A percentile compares a stretch with the other conserved stretches of the same genome.
Conservation (phyloP, 1,140 invertebrate species). For the Zaprionus lachaisei region DNA sequence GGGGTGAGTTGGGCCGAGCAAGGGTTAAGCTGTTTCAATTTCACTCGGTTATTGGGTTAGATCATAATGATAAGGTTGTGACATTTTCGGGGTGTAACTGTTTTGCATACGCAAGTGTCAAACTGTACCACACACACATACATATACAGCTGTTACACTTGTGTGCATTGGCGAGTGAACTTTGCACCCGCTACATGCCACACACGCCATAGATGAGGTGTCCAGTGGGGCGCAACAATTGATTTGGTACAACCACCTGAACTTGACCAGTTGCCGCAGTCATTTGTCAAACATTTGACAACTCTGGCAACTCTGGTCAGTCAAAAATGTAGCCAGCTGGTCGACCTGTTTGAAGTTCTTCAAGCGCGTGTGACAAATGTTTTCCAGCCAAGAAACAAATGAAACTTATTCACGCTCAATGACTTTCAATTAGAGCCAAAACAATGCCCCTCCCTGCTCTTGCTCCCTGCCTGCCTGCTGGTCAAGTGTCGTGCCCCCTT, state of each 20-base stretch:
- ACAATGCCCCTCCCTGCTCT: constrained; percentile 22
- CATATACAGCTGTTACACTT: constrained; percentile 61
- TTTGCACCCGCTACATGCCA: constrained; percentile 2
- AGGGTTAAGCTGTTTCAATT: constrained; percentile 83
- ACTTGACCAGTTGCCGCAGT: constrained; percentile 49
- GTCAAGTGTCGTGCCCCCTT: constrained; percentile 3
- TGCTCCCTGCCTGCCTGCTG: constrained; percentile 43
- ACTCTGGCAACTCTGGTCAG: constrained; percentile 38
- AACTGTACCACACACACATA: constrained; percentile 23
- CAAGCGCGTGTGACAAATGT: constrained; percentile 49
- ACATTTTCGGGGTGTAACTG: constrained; percentile 50
- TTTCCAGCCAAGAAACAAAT: constrained; percentile 42
- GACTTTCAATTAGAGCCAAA: constrained; percentile 74
- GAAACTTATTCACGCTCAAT: constrained; percentile 59
- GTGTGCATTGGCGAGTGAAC: constrained; percentile 61
- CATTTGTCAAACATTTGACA: constrained; percentile 75
- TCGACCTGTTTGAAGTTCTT: constrained; percentile 66
- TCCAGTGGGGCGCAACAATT: constrained; percentile 63
- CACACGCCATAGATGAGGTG: constrained; percentile 33
- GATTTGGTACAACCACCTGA: constrained; percentile 36
- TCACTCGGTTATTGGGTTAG: constrained; percentile 75
- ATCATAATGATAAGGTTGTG: constrained; percentile 79
- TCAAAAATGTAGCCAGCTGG: constrained; percentile 58
- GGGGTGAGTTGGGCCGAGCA: constrained; percentile 48
- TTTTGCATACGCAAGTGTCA: constrained; percentile 36